These are phyloP conservation scores for Heterotilapia buettikoferi DNA, from an alignment of 2,113 vertebrate species.

Conservation along the genomic window DNA sequence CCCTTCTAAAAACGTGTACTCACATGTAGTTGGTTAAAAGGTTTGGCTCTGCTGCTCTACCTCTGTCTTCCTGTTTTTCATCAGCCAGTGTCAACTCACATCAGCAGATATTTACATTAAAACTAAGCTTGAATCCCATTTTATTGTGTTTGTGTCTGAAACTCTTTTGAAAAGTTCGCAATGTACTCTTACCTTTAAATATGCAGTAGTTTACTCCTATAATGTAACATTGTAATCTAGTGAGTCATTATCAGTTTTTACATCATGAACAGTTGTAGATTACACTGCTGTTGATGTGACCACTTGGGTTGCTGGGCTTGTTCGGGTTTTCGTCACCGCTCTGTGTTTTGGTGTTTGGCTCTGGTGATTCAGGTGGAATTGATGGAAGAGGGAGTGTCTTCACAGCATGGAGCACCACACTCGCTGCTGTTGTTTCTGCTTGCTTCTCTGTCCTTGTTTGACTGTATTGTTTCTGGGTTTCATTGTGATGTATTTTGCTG, in stretches of 20 bases:
- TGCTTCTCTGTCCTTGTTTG: neutral
- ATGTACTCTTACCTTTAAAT: neutral
- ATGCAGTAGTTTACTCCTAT: neutral
- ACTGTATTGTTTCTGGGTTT: fast-evolving
- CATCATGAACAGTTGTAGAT: neutral
- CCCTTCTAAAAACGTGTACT: neutral
- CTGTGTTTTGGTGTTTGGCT: neutral
- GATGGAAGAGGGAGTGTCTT: neutral
- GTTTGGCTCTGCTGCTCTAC: neutral
- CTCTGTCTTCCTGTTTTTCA: neutral
- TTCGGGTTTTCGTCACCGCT: neutral
- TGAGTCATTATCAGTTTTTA: neutral
- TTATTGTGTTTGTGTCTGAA: neutral
- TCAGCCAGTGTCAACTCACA: neutral
- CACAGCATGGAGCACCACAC: neutral
- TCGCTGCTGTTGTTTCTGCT: neutral
- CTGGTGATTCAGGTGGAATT: neutral
- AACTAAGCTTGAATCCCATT: neutral
- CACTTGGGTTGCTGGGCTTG: neutral
- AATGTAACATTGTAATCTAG: neutral
- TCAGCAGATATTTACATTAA: neutral
- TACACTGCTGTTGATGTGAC: neutral
- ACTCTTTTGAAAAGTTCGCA: neutral
- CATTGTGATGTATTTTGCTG: fast-evolving
- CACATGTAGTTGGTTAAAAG: slow-evolving; percentile 1